Conservation (phyloP, 2,113 vertebrate genomes). For the Rhinolophus sinicus region DNA sequence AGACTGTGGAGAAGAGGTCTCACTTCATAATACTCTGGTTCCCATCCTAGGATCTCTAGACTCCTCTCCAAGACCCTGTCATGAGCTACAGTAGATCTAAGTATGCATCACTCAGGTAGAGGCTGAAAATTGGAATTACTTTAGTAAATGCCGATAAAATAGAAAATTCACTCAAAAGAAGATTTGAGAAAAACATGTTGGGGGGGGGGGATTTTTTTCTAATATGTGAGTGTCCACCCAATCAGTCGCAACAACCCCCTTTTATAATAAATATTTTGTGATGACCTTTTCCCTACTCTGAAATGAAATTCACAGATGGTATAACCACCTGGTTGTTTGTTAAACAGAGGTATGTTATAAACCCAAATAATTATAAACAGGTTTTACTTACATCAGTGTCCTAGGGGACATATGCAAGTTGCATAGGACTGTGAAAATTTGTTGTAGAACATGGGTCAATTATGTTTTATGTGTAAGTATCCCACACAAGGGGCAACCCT, state of each 20-base stretch:
- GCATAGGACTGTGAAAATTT: background rate
- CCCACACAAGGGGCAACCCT: background rate
- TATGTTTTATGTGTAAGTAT: background rate
- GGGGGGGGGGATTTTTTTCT: background rate
- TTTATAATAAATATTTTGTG: background rate
- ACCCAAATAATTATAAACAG: background rate
- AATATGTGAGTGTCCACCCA: background rate
- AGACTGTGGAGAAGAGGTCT: background rate
- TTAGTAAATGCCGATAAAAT: background rate
- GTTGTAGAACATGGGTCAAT: background rate
- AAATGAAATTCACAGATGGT: background rate
- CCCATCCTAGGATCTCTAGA: background rate
- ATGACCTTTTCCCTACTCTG: background rate
- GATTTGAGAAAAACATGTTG: background rate
- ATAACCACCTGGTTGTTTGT: background rate
- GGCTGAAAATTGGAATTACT: background rate
- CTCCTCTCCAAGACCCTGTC: background rate
- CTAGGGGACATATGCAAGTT: background rate
- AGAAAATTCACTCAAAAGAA: slow-evolving; percentile 6
- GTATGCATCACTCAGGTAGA: background rate
- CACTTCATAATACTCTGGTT: background rate
- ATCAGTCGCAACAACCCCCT: background rate
- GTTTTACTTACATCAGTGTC: background rate
- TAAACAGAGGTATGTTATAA: background rate
- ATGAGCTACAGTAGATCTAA: background rate